Conservation (phyloP, 2,113 vertebrate genomes). For the Poeciliopsis turrubarensis region DNA sequence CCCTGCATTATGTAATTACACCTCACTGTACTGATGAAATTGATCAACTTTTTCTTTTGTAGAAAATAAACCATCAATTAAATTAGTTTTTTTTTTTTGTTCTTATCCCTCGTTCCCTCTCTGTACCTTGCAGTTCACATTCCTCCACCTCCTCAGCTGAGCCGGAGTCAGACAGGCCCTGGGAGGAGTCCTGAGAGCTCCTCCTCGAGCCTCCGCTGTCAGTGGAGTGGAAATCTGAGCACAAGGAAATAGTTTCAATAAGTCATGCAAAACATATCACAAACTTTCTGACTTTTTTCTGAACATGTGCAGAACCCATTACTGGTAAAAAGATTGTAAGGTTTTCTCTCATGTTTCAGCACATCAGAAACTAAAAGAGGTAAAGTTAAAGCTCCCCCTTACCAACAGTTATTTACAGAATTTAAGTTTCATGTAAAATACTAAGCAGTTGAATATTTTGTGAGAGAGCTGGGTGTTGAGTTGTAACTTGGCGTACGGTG, state of each 20-base stretch:
- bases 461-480: not conserved
- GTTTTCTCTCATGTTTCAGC: not conserved
- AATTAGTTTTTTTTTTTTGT: not conserved
- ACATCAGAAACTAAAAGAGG: too few species aligned
- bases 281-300: not conserved
- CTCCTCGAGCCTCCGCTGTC: constrained; percentile 89
- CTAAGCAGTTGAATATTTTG: not conserved
- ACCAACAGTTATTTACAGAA: not conserved
- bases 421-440: not conserved
- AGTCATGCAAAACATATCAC: not conserved
- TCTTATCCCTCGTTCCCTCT: constrained; percentile 1
- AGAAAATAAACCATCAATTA: not conserved
- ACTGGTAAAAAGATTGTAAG: not conserved
- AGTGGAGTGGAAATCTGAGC: constrained; percentile 83
- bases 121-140: constrained; percentile 89
- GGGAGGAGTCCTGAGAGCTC: constrained; percentile 88
- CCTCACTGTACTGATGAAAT: not conserved
- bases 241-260: not conserved
- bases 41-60: not conserved
- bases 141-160: constrained; percentile 91
- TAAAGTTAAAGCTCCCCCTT: not conserved
- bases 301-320: too few species aligned
- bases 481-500: constrained; percentile 48
- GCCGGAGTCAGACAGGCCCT: constrained; percentile 87
- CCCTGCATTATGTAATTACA: not conserved